Percentiles rank a stretch among this genome's conserved stretches.
These are phyloP conservation scores for Luperina testacea DNA, from an alignment of 2,888 invertebrate genomes.

Conservation along the genomic window DNA sequence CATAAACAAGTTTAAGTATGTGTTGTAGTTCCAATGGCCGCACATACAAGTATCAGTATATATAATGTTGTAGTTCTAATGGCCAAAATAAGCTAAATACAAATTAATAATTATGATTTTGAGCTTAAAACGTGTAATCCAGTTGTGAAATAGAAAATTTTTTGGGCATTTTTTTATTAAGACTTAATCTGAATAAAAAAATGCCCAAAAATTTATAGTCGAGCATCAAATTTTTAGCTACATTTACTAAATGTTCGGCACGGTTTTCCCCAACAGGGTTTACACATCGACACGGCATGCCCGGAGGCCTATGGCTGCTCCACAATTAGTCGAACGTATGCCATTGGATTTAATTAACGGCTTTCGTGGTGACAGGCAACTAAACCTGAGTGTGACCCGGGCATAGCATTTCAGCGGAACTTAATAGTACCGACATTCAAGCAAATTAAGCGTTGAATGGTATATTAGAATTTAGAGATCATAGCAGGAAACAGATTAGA, in stretches of 20 bases:
- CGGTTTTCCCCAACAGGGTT: constrained; percentile 20
- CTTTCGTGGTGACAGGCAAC: constrained; percentile 35
- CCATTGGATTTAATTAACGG: constrained; percentile 53
- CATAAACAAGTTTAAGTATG: background rate
- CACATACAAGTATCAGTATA: no score
- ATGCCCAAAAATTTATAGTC: background rate
- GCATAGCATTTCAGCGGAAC: constrained; percentile 31
- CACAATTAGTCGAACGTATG: constrained; percentile 55
- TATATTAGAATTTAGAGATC: constrained; percentile 16
- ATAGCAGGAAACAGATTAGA: background rate
- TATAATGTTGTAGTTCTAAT: no score
- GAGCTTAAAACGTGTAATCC: background rate
- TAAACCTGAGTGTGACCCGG: constrained; percentile 25
- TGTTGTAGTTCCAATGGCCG: background rate
- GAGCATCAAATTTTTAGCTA: background rate
- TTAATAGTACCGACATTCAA: constrained; percentile 20
- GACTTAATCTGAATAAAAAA: background rate
- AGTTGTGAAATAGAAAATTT: background rate
- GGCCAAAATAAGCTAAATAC: background rate
- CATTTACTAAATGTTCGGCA: constrained; percentile 4
- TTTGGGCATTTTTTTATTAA: background rate
- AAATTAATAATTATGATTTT: background rate
- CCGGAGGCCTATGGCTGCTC: constrained; percentile 30
- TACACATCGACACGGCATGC: constrained; percentile 25
- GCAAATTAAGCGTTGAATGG: constrained; percentile 16